Percentiles rank a stretch among this genome's conserved stretches.
These are phyloP conservation scores for Xerus inauris DNA, from an alignment of 2,113 vertebrate species.

Conservation along the genomic window DNA sequence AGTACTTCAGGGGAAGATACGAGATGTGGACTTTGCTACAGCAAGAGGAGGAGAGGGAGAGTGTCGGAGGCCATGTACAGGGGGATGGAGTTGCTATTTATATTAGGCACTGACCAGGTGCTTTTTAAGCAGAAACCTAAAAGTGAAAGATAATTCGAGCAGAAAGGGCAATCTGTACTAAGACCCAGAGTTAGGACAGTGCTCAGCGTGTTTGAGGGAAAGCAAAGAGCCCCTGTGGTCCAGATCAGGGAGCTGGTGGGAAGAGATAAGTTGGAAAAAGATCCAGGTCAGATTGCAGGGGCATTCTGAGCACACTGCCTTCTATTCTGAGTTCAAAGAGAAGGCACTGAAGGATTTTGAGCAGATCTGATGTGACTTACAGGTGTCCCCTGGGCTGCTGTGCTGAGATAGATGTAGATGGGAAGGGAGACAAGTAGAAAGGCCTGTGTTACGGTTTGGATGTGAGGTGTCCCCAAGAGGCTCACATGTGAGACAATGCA, in stretches of 20 bases:
- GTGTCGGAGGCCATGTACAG: background rate
- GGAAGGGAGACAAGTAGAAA: background rate
- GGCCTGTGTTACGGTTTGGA: background rate
- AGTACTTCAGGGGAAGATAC: background rate
- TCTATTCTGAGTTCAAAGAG: background rate
- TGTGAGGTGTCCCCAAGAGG: too few species aligned
- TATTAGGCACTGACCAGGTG: background rate
- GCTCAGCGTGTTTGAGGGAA: background rate
- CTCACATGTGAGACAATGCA: too few species aligned
- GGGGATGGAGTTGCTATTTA: background rate
- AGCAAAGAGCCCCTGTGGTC: background rate
- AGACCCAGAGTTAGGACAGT: background rate
- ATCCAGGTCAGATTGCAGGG: background rate
- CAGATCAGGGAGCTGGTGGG: too few species aligned
- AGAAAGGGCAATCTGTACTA: background rate
- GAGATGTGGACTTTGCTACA: background rate
- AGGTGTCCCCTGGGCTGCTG: background rate
- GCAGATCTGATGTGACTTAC: background rate
- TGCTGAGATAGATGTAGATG: background rate
- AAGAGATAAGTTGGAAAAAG: background rate
- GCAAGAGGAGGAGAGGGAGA: background rate
- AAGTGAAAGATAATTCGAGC: background rate
- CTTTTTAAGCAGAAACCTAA: slow-evolving; percentile 7
- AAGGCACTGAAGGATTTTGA: background rate
- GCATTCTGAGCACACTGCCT: background rate